These are phyloP conservation scores for Casuarius casuarius DNA, from an alignment of 2,113 vertebrate genomes.

Conservation along the genomic window DNA sequence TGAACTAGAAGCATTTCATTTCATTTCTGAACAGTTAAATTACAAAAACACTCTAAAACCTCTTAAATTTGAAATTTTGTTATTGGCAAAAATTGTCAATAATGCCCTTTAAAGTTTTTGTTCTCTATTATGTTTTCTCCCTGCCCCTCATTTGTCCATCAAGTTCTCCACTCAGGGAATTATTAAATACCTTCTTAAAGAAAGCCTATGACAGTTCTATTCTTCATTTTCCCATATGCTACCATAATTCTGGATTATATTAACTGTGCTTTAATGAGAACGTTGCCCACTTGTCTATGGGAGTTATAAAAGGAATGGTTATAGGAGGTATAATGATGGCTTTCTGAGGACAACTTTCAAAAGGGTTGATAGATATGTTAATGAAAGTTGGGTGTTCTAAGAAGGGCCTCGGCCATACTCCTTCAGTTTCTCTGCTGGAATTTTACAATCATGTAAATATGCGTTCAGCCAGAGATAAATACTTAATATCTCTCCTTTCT, in stretches of 20 bases:
- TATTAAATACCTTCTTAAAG: neutral
- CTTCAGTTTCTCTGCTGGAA: neutral
- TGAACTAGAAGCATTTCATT: neutral
- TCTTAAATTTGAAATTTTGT: neutral
- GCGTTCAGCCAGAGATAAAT: neutral
- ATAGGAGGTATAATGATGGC: neutral
- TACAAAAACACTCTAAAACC: neutral
- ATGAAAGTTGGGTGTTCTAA: neutral
- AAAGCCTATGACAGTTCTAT: neutral
- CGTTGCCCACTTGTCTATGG: neutral
- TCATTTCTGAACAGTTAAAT: neutral
- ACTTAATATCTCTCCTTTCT: neutral
- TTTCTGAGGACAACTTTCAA: neutral
- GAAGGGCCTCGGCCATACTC: neutral
- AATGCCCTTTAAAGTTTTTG: neutral
- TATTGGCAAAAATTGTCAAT: neutral
- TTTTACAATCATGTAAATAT: neutral
- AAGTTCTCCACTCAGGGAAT: neutral
- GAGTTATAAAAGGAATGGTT: neutral
- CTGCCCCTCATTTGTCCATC: neutral
- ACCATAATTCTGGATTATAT: neutral
- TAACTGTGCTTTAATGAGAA: neutral
- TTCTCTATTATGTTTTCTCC: neutral
- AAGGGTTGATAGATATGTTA: neutral
- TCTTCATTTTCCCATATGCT: neutral